phyloP scores from a whole-genome alignment of 2,888 invertebrate genomes.

The Sericinus montela region DNA sequence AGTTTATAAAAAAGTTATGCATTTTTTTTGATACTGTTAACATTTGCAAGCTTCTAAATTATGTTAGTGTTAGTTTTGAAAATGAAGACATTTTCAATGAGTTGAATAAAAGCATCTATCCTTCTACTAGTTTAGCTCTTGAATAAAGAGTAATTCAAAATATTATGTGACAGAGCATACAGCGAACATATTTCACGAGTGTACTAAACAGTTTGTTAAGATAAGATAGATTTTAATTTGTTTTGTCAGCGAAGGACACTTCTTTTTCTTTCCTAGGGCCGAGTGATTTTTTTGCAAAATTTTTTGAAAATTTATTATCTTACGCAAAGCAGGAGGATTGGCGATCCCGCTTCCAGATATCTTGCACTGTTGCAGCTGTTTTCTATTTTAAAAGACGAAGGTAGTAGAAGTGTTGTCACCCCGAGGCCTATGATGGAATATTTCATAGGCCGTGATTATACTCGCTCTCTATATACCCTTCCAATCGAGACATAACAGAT shows the following conservation, averaged over 20 bases:
- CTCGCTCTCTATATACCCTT: no score
- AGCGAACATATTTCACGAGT: slow-evolving; percentile 56
- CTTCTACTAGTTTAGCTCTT: slow-evolving; percentile 31
- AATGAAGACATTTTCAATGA: slow-evolving; percentile 20
- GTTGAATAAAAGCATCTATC: slow-evolving; percentile 33
- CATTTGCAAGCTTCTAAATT: slow-evolving; percentile 1
- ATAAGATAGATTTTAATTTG: slow-evolving; percentile 73
- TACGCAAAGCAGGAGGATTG: no score
- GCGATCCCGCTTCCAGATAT: no score
- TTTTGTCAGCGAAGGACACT: slow-evolving; percentile 58
- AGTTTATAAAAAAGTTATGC: slow-evolving; percentile 27
- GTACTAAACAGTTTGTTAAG: slow-evolving; percentile 67
- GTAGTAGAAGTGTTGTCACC: no score
- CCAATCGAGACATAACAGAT: no score
- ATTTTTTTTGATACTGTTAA: slow-evolving; percentile 18
- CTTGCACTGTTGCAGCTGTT: no score
- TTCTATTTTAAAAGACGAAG: no score
- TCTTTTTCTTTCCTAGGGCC: slow-evolving; percentile 34
- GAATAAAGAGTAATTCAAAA: slow-evolving; percentile 35
- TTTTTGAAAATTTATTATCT: no score
- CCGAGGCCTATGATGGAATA: no score
- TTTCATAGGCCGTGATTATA: no score
- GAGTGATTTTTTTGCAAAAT: neutral
- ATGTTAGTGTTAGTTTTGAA: slow-evolving; percentile 25
- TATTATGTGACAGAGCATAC: slow-evolving; percentile 44